Evolutionary conservation across 1,140 invertebrate genomes (phyloP).

Genomic region (Heliconius congener): DNA sequence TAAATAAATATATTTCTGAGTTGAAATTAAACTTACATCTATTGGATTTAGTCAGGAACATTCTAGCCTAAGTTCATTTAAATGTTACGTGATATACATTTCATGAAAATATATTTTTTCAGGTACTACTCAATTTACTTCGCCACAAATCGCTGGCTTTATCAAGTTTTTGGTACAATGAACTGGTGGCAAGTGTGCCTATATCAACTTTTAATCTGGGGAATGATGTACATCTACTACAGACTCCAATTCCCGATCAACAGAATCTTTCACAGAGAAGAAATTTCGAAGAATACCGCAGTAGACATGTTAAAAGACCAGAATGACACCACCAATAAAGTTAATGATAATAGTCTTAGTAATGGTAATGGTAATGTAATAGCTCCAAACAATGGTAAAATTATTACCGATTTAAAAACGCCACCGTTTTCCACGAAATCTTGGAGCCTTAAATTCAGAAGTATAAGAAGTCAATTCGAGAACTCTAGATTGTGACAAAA

Average conservation of each 20-base stretch:
- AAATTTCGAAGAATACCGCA: background rate
- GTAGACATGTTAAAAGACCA: background rate
- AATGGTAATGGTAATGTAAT: conserved; percentile 4
- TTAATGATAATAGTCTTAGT: background rate
- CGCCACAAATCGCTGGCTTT: conserved; percentile 64
- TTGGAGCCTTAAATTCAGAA: conserved; percentile 58
- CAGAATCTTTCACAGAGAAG: conserved; percentile 53
- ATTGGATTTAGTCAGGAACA: no score
- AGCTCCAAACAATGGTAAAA: conserved; percentile 20
- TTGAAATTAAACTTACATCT: no score
- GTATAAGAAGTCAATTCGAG: conserved; percentile 48
- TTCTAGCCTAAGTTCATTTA: background rate
- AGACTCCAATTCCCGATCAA: conserved; percentile 64
- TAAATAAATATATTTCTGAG: no score
- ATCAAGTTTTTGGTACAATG: conserved; percentile 70
- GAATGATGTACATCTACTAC: conserved; percentile 57
- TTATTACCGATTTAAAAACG: conserved; percentile 36
- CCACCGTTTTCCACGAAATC: conserved; percentile 43
- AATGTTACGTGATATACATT: background rate
- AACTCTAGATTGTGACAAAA: conserved; percentile 53
- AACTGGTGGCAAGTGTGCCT: conserved; percentile 74
- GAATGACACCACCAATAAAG: background rate
- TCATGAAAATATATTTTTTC: conserved; percentile 39
- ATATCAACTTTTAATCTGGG: conserved; percentile 63
- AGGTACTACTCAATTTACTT: conserved; percentile 73